These are phyloP conservation scores for Tenthredo distinguenda DNA, from an alignment of 2,888 invertebrate species.

Conservation along the genomic window DNA sequence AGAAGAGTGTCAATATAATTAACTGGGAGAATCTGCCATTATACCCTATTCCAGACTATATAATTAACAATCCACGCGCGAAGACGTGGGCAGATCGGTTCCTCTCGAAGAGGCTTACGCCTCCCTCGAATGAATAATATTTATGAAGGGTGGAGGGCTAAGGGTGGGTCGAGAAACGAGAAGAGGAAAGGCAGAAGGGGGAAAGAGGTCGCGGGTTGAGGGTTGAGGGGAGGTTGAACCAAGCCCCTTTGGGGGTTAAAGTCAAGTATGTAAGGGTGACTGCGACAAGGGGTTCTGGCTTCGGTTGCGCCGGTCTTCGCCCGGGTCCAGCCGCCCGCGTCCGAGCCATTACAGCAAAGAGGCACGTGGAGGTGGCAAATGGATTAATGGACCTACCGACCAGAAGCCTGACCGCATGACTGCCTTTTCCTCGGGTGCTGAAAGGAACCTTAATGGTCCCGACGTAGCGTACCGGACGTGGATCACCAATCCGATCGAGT, in stretches of 20 bases:
- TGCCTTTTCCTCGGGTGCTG: constrained; percentile 48
- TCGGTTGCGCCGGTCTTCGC: neutral
- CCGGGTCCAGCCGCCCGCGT: constrained; percentile 12
- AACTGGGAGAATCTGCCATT: neutral
- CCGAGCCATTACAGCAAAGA: constrained; percentile 46
- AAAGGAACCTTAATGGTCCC: constrained; percentile 45
- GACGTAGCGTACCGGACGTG: constrained; percentile 30
- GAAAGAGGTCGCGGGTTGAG: neutral
- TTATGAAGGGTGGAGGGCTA: constrained; percentile 21
- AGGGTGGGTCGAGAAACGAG: neutral
- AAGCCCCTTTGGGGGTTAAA: constrained; percentile 39
- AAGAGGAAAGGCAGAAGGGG: neutral
- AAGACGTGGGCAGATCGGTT: constrained; percentile 24
- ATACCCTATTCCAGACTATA: constrained; percentile 4
- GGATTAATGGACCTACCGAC: constrained; percentile 51
- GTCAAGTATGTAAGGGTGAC: neutral
- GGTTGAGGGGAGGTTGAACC: neutral
- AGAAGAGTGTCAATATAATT: neutral
- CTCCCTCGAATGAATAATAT: constrained; percentile 47
- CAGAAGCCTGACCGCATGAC: constrained; percentile 48
- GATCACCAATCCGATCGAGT: constrained; percentile 45
- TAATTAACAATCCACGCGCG: neutral
- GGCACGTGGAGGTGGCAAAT: constrained; percentile 51
- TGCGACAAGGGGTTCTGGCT: constrained; percentile 14
- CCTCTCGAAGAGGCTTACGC: constrained; percentile 32